These are phyloP conservation scores for Euwallacea similis DNA, from an alignment of 1,140 invertebrate genomes.

Conservation along the genomic window DNA sequence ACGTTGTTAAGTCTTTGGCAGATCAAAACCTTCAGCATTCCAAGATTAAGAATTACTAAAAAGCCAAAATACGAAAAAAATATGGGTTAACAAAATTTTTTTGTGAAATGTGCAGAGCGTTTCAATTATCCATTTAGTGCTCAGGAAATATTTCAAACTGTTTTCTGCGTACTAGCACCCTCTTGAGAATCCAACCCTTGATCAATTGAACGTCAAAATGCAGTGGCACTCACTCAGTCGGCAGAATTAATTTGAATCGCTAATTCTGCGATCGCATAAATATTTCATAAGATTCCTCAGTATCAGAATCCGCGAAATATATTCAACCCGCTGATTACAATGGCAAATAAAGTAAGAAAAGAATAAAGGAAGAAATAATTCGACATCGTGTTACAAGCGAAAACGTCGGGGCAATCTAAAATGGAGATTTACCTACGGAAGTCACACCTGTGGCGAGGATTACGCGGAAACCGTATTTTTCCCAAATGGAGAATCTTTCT, in stretches of 20 bases:
- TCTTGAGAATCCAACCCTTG: background rate
- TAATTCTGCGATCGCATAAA: constrained; percentile 32
- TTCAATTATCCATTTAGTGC: too few species aligned
- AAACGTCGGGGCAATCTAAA: constrained; percentile 29
- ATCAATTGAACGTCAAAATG: constrained; percentile 12
- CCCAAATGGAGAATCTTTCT: background rate
- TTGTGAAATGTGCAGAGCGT: too few species aligned
- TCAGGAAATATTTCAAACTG: too few species aligned
- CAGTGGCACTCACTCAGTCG: constrained; percentile 12
- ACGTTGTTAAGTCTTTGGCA: too few species aligned
- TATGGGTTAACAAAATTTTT: too few species aligned
- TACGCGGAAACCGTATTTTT: constrained; percentile 5
- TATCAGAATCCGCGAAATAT: constrained; percentile 36
- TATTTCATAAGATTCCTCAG: constrained; percentile 34
- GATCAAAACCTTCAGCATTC: too few species aligned
- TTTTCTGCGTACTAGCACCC: too few species aligned
- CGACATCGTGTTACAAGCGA: constrained; percentile 30
- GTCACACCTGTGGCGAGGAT: constrained; percentile 33
- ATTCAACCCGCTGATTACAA: constrained; percentile 37
- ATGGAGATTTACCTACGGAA: constrained; percentile 35
- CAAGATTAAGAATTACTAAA: too few species aligned
- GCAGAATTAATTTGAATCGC: constrained; percentile 35
- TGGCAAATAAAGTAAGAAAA: constrained; percentile 36
- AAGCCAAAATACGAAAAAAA: too few species aligned
- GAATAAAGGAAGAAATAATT: constrained; percentile 32